A percentile compares a stretch with the other conserved stretches of the same genome.
These are phyloP conservation scores for Troglohyphantes excavatus DNA, from an alignment of 2,888 invertebrate genomes.

Conservation along the genomic window DNA sequence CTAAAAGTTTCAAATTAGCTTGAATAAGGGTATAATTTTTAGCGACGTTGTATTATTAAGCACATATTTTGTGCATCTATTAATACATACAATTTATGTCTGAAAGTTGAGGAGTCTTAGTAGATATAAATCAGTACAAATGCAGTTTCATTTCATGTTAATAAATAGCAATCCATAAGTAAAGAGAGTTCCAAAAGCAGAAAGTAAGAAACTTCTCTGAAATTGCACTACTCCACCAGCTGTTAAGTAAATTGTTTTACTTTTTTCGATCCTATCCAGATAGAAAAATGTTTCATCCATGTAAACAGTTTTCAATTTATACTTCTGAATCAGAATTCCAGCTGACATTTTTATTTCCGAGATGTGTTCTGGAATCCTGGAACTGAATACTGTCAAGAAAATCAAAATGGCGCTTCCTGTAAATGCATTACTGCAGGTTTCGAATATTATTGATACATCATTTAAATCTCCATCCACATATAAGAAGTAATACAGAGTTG, in stretches of 20 bases:
- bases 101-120: no score
- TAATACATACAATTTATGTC: no score
- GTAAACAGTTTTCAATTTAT: not conserved
- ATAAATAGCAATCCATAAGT: not conserved
- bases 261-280: constrained; percentile 2
- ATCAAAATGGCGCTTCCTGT: not conserved
- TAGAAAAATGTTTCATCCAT: not conserved
- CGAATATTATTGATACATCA: not conserved
- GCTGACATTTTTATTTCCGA: not conserved
- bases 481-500: not conserved
- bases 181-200: constrained; percentile 5
- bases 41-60: no score
- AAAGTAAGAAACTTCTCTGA: not conserved
- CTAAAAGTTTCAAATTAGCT: no score
- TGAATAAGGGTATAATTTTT: no score
- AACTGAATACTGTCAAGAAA: not conserved
- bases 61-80: no score
- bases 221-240: not conserved
- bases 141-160: not conserved
- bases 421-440: not conserved
- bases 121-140: no score
- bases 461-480: no score
- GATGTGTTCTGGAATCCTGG: not conserved
- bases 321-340: not conserved
- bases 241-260: not conserved